Conservation (phyloP, 1,140 invertebrate species). For the Chionoecetes opilio region DNA sequence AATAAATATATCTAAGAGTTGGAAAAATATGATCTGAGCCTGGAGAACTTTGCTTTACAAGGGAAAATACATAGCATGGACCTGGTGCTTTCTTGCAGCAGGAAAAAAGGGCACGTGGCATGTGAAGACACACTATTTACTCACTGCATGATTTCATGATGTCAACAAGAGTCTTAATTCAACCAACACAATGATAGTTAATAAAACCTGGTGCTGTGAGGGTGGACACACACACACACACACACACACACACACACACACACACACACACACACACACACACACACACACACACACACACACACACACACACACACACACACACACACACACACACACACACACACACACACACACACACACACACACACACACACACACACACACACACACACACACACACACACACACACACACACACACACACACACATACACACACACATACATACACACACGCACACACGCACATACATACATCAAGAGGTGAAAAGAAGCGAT, state of each 20-base stretch:
- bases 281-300: neutral
- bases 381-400: neutral
- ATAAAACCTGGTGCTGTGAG: neutral
- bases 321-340: too few relatives aligned
- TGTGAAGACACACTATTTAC: neutral
- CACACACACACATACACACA: neutral
- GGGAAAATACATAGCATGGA: too few relatives aligned
- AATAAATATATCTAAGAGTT: too few relatives aligned
- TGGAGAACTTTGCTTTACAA: too few relatives aligned
- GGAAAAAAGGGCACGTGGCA: neutral
- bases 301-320: too few relatives aligned
- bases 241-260: neutral
- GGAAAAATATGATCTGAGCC: too few relatives aligned
- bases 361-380: neutral
- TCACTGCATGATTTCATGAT: neutral
- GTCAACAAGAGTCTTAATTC: neutral
- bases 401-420: neutral
- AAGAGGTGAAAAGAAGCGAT: neutral
- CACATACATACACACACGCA: neutral
- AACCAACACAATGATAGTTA: neutral
- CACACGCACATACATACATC: neutral
- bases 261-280: constrained; percentile 4
- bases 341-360: too few relatives aligned
- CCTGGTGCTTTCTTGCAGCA: too few relatives aligned
- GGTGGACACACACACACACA: neutral